These are phyloP conservation scores for Lithophane leautieri DNA, from an alignment of 2,888 invertebrate species.

Conservation along the genomic window DNA sequence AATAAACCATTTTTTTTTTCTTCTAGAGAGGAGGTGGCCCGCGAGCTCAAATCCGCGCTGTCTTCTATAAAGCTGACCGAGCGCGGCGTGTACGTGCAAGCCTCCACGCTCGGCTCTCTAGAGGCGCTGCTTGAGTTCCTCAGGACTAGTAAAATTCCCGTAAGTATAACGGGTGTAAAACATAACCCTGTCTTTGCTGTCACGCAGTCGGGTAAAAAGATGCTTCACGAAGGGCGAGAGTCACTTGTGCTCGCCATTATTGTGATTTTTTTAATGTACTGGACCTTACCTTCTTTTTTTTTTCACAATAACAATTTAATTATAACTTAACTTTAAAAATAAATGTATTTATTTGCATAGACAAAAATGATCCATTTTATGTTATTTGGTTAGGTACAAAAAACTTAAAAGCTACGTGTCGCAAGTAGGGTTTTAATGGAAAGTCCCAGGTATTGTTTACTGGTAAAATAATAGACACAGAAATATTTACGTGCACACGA, in stretches of 20 bases:
- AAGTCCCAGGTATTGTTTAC: too few relatives aligned
- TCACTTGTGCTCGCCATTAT: not conserved
- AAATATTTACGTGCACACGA: too few relatives aligned
- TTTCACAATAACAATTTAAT: too few relatives aligned
- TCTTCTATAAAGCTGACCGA: conserved; percentile 97
- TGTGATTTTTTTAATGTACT: not conserved
- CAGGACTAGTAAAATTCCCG: conserved; percentile 97
- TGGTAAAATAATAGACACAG: too few relatives aligned
- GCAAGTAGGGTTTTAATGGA: too few relatives aligned
- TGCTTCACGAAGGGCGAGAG: too few relatives aligned
- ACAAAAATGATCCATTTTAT: too few relatives aligned
- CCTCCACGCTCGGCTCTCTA: conserved; percentile 99
- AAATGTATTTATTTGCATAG: too few relatives aligned
- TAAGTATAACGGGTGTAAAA: conserved; percentile 86
- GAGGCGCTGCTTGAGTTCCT: conserved; percentile 99
- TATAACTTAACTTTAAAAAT: too few relatives aligned
- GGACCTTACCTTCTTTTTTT: not conserved
- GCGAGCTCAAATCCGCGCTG: conserved; percentile 96
- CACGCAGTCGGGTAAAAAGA: not conserved
- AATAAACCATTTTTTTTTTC: too few relatives aligned
- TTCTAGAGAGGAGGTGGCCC: conserved; percentile 96
- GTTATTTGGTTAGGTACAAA: not conserved
- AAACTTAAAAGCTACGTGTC: too few relatives aligned
- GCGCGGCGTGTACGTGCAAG: conserved; percentile 99
- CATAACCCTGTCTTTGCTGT: not conserved